Conservation (phyloP, 2,797 vertebrate species). For the Ctenochaetus hawaiiensis region DNA sequence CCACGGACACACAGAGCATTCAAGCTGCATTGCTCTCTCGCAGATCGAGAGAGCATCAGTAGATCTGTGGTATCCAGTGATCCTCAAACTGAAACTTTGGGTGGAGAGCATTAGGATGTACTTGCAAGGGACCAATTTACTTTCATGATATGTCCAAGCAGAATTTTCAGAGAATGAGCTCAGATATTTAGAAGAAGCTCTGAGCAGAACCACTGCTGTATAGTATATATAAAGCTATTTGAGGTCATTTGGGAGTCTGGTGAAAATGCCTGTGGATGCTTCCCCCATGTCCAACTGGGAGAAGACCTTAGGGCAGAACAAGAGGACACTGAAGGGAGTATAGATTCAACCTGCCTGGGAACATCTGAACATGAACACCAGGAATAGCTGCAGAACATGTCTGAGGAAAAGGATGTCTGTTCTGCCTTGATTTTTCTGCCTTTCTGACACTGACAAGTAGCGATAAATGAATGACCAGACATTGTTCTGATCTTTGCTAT, state of each 20-base stretch:
- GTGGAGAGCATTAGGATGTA: not conserved
- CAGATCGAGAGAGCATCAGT: no score
- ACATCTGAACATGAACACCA: not conserved
- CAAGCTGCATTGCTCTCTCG: no score
- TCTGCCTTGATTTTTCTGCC: not conserved
- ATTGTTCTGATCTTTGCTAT: not conserved
- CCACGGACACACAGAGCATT: no score
- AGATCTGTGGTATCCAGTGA: not conserved
- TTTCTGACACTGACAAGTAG: not conserved
- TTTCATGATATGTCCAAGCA: not conserved
- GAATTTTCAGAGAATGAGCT: not conserved
- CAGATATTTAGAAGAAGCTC: not conserved
- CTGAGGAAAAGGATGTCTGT: not conserved
- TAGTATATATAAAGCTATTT: not conserved
- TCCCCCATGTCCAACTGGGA: not conserved
- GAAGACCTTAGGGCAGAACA: not conserved
- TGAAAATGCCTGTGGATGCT: not conserved
- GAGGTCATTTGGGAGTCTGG: constrained; percentile 1
- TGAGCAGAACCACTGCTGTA: not conserved
- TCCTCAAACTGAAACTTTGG: not conserved
- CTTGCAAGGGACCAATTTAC: not conserved
- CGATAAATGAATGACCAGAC: not conserved
- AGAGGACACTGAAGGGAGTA: not conserved
- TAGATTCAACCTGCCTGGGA: not conserved
- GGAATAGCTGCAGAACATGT: not conserved